Evolutionary conservation across 1,140 invertebrate species (phyloP).

Genomic region (Dysdera silvatica): DNA sequence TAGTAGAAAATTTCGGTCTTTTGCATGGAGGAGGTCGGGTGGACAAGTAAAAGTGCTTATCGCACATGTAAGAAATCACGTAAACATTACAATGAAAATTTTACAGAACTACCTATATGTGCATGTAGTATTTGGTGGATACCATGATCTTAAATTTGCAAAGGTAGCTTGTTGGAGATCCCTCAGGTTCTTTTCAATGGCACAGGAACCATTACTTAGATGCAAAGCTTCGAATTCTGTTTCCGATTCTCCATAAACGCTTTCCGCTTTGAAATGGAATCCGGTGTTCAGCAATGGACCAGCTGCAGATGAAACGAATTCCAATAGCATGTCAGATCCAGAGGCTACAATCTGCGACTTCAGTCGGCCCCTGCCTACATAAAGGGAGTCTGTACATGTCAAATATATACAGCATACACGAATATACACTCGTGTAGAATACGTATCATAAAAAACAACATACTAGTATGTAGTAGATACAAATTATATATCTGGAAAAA

Average conservation of each 20-base stretch:
- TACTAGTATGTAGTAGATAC: too few species aligned
- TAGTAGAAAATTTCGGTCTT: too few species aligned
- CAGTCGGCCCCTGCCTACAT: slow-evolving; percentile 80
- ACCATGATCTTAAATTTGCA: slow-evolving; percentile 33
- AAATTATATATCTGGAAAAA: too few species aligned
- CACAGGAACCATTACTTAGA: slow-evolving; percentile 18
- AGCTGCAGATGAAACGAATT: slow-evolving; percentile 80
- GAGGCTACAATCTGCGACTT: slow-evolving; percentile 85
- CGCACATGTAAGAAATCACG: not conserved
- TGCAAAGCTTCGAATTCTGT: slow-evolving; percentile 11
- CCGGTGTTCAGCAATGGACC: slow-evolving; percentile 37
- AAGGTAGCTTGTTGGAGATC: slow-evolving; percentile 15
- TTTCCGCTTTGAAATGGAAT: slow-evolving; percentile 35
- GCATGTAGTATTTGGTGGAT: slow-evolving; percentile 34
- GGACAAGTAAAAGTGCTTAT: too few species aligned
- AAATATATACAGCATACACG: too few species aligned
- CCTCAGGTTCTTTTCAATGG: slow-evolving; percentile 26
- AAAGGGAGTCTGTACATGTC: too few species aligned
- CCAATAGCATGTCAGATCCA: slow-evolving; percentile 77
- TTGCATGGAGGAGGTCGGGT: too few species aligned
- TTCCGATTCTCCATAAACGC: slow-evolving; percentile 5
- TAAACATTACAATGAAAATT: not conserved
- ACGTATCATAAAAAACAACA: too few species aligned
- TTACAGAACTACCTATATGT: slow-evolving; percentile 21
- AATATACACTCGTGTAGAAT: too few species aligned